These are phyloP conservation scores for Sesia bembeciformis DNA, from an alignment of 2,888 invertebrate genomes.

Conservation along the genomic window DNA sequence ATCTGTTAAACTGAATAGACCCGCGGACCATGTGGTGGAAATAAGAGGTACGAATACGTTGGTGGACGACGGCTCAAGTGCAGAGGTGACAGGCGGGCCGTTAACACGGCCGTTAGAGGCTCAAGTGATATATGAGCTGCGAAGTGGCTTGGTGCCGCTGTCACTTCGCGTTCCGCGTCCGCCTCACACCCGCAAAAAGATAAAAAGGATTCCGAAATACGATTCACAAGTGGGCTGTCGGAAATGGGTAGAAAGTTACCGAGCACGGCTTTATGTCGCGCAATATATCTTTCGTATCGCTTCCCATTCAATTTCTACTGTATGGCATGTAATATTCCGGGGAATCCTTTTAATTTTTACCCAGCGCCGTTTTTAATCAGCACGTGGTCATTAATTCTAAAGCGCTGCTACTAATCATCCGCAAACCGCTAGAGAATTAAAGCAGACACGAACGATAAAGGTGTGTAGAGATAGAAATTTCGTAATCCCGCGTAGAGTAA, in stretches of 20 bases:
- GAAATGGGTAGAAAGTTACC: slow-evolving; percentile 69
- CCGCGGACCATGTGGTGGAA: neutral
- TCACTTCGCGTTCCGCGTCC: slow-evolving; percentile 37
- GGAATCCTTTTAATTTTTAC: slow-evolving; percentile 59
- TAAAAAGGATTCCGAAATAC: slow-evolving; percentile 70
- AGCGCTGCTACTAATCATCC: slow-evolving; percentile 11
- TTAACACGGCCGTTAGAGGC: slow-evolving; percentile 62
- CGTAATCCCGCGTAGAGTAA: neutral
- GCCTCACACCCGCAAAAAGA: slow-evolving; percentile 59
- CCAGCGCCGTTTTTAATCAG: slow-evolving; percentile 50
- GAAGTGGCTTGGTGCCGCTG: slow-evolving; percentile 69
- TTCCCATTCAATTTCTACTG: slow-evolving; percentile 63
- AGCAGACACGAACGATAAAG: slow-evolving; percentile 7
- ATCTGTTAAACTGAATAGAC: slow-evolving; percentile 4
- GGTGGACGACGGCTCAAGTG: slow-evolving; percentile 40
- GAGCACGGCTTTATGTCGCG: slow-evolving; percentile 63
- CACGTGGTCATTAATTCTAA: slow-evolving; percentile 39
- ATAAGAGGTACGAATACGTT: slow-evolving; percentile 2
- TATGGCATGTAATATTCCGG: slow-evolving; percentile 66
- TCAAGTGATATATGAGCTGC: slow-evolving; percentile 69
- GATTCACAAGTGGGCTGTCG: slow-evolving; percentile 70
- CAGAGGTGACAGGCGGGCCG: slow-evolving; percentile 64
- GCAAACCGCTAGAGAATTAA: slow-evolving; percentile 5
- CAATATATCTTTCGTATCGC: slow-evolving; percentile 69
- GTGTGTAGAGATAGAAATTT: neutral